A percentile compares a stretch with the other conserved stretches of the same genome.
These are phyloP conservation scores for Norana najaformis DNA, from an alignment of 2,888 invertebrate species.

Conservation along the genomic window DNA sequence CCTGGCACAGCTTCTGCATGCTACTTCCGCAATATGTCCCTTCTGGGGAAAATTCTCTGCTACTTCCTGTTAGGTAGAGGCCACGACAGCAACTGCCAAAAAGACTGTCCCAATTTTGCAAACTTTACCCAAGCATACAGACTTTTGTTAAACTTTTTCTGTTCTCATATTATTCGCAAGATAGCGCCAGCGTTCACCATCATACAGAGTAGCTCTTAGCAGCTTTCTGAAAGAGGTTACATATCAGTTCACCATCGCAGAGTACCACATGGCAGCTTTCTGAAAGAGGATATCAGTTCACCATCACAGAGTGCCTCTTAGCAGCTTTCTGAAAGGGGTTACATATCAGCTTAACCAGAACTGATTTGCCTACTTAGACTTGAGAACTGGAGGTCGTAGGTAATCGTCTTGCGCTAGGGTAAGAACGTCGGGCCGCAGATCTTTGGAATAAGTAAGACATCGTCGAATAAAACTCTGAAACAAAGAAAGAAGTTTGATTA, in stretches of 20 bases:
- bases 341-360: not conserved
- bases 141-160: too few relatives aligned
- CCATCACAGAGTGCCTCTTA: too few relatives aligned
- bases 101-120: not conserved
- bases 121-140: too few relatives aligned
- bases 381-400: slow-evolving; percentile 71
- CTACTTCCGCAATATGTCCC: too few relatives aligned
- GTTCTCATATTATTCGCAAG: too few relatives aligned
- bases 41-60: too few relatives aligned
- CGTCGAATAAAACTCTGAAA: slow-evolving; percentile 92
- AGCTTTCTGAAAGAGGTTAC: not conserved
- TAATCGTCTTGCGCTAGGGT: slow-evolving; percentile 95
- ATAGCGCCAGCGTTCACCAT: too few relatives aligned
- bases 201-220: not conserved
- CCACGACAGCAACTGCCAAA: too few relatives aligned
- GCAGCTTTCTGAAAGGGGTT: not conserved
- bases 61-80: too few relatives aligned
- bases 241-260: not conserved
- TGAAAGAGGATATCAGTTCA: too few relatives aligned
- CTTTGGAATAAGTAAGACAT: slow-evolving; percentile 97
- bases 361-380: slow-evolving; percentile 49
- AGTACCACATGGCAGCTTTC: too few relatives aligned
- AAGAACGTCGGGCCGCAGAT: slow-evolving; percentile 97
- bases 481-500: slow-evolving; percentile 30
- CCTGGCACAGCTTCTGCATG: too few relatives aligned